phyloP scores from a whole-genome alignment of 2,113 vertebrate species.

The Pachycephala philippinensis region DNA sequence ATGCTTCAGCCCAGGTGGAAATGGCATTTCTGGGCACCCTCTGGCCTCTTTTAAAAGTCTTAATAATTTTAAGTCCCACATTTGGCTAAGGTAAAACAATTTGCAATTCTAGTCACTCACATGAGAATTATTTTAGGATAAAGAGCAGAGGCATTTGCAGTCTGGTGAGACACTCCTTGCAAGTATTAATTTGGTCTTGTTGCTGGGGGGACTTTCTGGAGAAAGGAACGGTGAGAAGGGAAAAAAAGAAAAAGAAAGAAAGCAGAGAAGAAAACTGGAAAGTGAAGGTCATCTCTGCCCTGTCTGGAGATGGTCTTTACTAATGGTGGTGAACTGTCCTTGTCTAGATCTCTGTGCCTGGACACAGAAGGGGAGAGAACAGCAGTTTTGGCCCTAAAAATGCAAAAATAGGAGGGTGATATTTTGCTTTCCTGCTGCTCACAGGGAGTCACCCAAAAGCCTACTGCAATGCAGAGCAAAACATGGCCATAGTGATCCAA shows the following conservation, averaged over 20 bases:
- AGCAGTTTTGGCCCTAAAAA: background rate
- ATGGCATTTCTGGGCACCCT: background rate
- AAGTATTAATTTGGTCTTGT: background rate
- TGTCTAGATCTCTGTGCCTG: background rate
- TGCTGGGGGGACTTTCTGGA: background rate
- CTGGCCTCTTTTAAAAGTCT: background rate
- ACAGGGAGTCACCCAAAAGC: background rate
- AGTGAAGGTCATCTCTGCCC: background rate
- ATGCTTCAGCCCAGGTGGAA: background rate
- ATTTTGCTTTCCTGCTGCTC: background rate
- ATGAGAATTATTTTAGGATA: background rate
- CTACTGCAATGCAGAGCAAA: background rate
- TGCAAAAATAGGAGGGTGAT: background rate
- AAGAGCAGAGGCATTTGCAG: background rate
- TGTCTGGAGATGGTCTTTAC: background rate
- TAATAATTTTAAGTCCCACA: background rate
- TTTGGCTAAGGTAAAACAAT: background rate
- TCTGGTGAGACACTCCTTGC: background rate
- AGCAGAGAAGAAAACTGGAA: background rate
- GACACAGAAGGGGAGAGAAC: background rate
- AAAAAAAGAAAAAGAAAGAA: background rate
- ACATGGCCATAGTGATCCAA: background rate
- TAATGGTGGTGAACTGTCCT: background rate
- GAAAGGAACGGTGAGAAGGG: background rate
- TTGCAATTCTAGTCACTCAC: background rate